Evolutionary conservation across 2,888 invertebrate genomes (phyloP), one percentile per base, ranked within the genome.

Genomic region (Epistrophella euchroma): DNA sequence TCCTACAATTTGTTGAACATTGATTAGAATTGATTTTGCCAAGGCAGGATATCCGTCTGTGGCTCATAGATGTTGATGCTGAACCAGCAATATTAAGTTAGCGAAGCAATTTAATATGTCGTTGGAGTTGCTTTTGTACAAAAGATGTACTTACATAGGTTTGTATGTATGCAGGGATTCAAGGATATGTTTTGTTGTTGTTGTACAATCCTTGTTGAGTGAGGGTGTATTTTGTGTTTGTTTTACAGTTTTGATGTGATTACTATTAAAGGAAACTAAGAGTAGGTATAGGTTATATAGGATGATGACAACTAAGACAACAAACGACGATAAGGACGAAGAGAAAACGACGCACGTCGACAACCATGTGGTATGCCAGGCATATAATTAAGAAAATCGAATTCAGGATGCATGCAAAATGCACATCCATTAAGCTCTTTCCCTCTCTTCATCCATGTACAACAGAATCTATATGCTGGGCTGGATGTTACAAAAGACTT

Each of bases 301-400:
- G 70, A 75, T 19, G 37, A 58, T 17, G 68, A 47, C 25, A 66
- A 40, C 50, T 28, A 60, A 28, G 25, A 73, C 66, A 43, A 45
- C 19, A 37, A 52, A 73, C 73, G 13, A 58, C 13, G 19, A 58
- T 2, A 37, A 37, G 13, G 37, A 37, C 35, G 17, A 58, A 15
- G 37, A 19, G 13, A 35, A 37, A 35, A 58, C 11, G 35, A 35
- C 32, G 28, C 22, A 15, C 37, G 35, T 40, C 11, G 56, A 80
- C 76, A 71, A 85, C 72, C 72, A 73, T 76, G 76, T 81, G 85
- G 76, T 73, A 73, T 73, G 72, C 64, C 56, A 56, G 76, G 81
- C 85, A 81, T 76, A 85, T 85, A 85, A 85, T 85, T 81, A 85
- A 85, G 85, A 81, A 85, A 85, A 85, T 85, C 85, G 85, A 85